Evolutionary conservation across 2,888 invertebrate genomes (phyloP).

Genomic region (Trisateles emortualis): DNA sequence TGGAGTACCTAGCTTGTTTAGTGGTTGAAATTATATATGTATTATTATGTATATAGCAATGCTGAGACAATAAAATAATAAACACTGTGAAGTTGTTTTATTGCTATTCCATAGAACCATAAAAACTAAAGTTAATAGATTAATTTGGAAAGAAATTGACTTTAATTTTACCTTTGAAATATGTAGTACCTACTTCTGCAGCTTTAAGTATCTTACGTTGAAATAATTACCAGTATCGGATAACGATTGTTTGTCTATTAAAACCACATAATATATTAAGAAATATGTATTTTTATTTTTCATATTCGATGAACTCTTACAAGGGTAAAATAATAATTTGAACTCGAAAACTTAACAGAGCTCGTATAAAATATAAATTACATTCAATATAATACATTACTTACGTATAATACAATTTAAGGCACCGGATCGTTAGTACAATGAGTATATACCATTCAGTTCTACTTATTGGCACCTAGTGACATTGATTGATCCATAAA

Average conservation of each 20-base stretch:
- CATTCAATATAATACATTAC: slow-evolving; percentile 67
- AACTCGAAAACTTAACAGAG: slow-evolving; percentile 63
- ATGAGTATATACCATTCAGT: slow-evolving; percentile 71
- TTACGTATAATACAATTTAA: slow-evolving; percentile 72
- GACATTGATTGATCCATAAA: slow-evolving; percentile 16
- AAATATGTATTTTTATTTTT: slow-evolving; percentile 58
- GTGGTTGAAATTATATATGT: slow-evolving; percentile 22
- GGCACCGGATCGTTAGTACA: slow-evolving; percentile 69
- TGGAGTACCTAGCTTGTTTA: neutral
- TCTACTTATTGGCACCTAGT: slow-evolving; percentile 48
- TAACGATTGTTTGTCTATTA: slow-evolving; percentile 29
- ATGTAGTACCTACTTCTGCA: too few relatives aligned
- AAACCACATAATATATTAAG: slow-evolving; percentile 47
- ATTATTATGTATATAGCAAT: slow-evolving; percentile 21
- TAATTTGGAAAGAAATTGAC: too few relatives aligned
- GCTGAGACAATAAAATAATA: slow-evolving; percentile 61
- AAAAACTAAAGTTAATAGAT: too few relatives aligned
- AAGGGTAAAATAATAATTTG: slow-evolving; percentile 66
- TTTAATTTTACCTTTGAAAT: too few relatives aligned
- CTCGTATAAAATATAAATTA: slow-evolving; percentile 75
- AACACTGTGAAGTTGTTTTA: slow-evolving; percentile 25
- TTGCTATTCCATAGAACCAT: neutral
- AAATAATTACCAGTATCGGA: too few relatives aligned
- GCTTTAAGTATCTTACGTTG: too few relatives aligned
- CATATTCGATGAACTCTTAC: slow-evolving; percentile 73